These are phyloP conservation scores for Gymnocephalus cernua DNA, from an alignment of 2,113 vertebrate species.

Conservation along the genomic window DNA sequence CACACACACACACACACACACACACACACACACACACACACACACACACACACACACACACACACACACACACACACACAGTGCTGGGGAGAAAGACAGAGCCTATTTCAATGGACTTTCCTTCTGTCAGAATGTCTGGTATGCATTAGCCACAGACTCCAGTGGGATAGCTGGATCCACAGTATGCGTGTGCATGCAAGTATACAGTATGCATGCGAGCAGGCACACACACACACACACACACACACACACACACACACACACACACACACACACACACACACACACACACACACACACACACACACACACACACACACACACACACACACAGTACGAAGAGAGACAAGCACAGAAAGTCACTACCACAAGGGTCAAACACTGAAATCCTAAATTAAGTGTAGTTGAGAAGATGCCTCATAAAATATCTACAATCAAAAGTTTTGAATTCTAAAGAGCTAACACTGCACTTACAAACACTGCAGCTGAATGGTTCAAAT, in stretches of 20 bases:
- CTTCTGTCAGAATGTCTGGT: slow-evolving; percentile 88
- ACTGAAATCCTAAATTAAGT: slow-evolving; percentile 19
- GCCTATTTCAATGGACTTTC: slow-evolving; percentile 83
- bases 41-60: slow-evolving; percentile 43
- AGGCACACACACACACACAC: slow-evolving; percentile 8
- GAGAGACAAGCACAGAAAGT: slow-evolving; percentile 27
- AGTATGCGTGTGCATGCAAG: slow-evolving; percentile 69
- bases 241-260: slow-evolving; percentile 10
- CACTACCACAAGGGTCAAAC: slow-evolving; percentile 25
- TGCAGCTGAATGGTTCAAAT: not conserved
- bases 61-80: slow-evolving; percentile 46
- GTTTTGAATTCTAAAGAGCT: not conserved
- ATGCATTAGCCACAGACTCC: slow-evolving; percentile 88
- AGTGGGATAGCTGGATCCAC: slow-evolving; percentile 84
- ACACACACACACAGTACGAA: slow-evolving; percentile 26
- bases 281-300: slow-evolving; percentile 22
- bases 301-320: slow-evolving; percentile 1
- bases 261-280: slow-evolving; percentile 10
- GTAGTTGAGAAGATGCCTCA: slow-evolving; percentile 29
- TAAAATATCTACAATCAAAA: not conserved
- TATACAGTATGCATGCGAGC: slow-evolving; percentile 43
- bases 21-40: slow-evolving; percentile 30
- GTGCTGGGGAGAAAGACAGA: slow-evolving; percentile 64
- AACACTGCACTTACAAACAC: too few relatives aligned
- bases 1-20: slow-evolving; percentile 32